Conservation (phyloP, 2,888 invertebrate genomes). For the Nemurella pictetii region DNA sequence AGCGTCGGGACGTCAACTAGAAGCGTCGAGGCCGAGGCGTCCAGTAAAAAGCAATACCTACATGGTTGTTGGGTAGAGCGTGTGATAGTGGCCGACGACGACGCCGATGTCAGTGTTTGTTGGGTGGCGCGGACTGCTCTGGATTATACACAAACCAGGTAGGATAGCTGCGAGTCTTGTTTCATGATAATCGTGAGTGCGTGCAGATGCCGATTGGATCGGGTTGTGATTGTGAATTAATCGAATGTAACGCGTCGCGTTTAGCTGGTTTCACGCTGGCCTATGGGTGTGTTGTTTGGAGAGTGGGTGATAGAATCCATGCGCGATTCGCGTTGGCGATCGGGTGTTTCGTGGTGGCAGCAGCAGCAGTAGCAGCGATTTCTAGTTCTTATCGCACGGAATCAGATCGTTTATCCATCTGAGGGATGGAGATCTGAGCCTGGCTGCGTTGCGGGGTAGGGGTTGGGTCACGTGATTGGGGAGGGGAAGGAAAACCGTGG, state of each 20-base stretch:
- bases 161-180: not conserved
- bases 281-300: not conserved
- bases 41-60: not conserved
- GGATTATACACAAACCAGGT: not conserved
- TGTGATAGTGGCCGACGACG: not conserved
- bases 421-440: not conserved
- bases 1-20: constrained; percentile 1
- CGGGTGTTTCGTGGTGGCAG: not conserved
- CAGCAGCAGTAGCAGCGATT: not conserved
- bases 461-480: not conserved
- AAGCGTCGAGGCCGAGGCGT: not conserved
- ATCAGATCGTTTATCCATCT: not conserved
- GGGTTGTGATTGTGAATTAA: not conserved
- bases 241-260: too few species aligned
- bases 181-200: not conserved
- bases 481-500: not conserved
- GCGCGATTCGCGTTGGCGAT: not conserved
- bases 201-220: not conserved
- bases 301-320: not conserved
- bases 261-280: not conserved
- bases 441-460: not conserved
- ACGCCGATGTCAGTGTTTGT: not conserved
- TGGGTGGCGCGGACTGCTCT: not conserved
- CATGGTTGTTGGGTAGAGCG: not conserved
- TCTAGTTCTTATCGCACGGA: not conserved